phyloP scores from a whole-genome alignment of 53 echinoderm and acorn worm genomes.

The Mesocentrotus franciscanus region DNA sequence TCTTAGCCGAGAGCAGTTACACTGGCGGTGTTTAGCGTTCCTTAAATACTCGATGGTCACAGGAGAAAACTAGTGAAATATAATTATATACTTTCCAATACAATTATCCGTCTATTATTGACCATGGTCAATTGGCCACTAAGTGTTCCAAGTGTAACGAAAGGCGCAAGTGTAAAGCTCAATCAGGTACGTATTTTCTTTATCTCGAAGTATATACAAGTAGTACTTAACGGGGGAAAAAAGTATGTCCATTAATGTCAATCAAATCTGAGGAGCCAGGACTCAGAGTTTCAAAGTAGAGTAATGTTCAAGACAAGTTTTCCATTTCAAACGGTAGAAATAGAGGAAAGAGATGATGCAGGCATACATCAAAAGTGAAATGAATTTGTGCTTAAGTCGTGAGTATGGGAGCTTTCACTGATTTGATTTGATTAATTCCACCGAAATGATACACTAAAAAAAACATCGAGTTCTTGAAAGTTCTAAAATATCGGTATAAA shows the following conservation, averaged over 20 bases:
- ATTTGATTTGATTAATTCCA: not conserved
- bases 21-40: not conserved
- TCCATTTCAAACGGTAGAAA: not conserved
- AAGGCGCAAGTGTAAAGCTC: not conserved
- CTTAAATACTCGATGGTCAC: conserved; percentile 20
- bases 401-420: not conserved
- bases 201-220: not conserved
- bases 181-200: not conserved
- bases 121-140: conserved; percentile 10
- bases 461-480: not conserved
- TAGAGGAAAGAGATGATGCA: not conserved
- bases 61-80: not conserved
- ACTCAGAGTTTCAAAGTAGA: not conserved
- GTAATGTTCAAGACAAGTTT: not conserved
- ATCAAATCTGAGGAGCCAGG: not conserved
- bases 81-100: not conserved
- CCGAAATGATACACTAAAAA: not conserved
- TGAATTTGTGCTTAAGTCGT: not conserved
- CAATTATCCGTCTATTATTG: not conserved
- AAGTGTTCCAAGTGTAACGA: not conserved
- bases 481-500: not conserved
- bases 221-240: not conserved
- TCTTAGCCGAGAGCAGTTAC: not conserved
- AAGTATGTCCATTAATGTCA: not conserved
- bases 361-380: conserved; percentile 5